Percentiles rank a stretch among this genome's conserved stretches.
Conservation (phyloP, 2,113 vertebrate genomes). For the Chlamydotis undulata region DNA sequence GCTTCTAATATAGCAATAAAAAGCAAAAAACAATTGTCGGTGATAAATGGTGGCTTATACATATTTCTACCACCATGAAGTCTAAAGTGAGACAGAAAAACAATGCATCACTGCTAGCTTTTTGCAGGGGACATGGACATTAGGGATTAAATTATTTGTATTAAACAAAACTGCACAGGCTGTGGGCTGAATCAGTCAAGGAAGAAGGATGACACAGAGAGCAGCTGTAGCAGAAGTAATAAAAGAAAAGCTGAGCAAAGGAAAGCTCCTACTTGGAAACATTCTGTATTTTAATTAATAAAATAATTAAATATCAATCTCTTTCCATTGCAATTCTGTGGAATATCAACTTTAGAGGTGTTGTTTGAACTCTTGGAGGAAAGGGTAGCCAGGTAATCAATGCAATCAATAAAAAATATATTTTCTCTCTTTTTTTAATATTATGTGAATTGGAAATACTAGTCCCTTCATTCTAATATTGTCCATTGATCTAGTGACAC, state of each 20-base stretch:
- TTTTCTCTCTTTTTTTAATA: not conserved
- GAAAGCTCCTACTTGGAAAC: not conserved
- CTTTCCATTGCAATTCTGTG: not conserved
- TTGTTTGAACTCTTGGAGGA: not conserved
- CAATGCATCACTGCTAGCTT: not conserved
- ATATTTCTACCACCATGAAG: not conserved
- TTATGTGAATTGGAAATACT: not conserved
- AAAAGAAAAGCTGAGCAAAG: not conserved
- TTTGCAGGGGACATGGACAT: not conserved
- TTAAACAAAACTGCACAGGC: not conserved
- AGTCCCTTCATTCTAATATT: not conserved
- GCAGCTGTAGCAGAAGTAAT: not conserved
- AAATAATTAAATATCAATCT: not conserved
- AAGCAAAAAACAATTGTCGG: not conserved
- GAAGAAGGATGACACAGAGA: not conserved
- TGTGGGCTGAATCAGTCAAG: not conserved
- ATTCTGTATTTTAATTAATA: not conserved
- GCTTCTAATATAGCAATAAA: not conserved
- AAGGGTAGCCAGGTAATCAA: not conserved
- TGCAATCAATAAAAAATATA: not conserved
- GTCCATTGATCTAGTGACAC: not conserved
- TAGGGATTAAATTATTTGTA: not conserved
- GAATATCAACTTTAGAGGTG: not conserved
- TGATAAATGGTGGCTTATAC: not conserved
- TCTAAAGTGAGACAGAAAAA: not conserved